phyloP scores from a whole-genome alignment of 2,113 vertebrate species.

The Rhinolophus sinicus region DNA sequence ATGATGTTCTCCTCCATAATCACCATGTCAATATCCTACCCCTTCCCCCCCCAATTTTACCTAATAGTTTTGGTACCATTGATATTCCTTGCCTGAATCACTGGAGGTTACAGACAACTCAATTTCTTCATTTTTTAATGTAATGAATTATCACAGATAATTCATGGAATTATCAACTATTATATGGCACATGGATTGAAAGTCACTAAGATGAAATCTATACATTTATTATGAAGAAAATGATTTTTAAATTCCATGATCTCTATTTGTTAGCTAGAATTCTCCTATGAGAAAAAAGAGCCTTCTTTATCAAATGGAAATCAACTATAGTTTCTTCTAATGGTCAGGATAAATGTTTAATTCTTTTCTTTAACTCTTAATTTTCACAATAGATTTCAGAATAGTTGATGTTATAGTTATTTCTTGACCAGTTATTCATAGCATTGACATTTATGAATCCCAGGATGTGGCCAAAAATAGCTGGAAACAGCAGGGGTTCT shows the following conservation, averaged over 20 bases:
- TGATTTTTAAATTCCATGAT: not conserved
- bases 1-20: not conserved
- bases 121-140: not conserved
- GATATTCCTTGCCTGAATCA: not conserved
- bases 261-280: not conserved
- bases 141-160: not conserved
- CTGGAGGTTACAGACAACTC: not conserved
- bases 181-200: not conserved
- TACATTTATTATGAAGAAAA: constrained; percentile 17
- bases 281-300: not conserved
- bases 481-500: not conserved
- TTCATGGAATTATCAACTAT: not conserved
- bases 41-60: not conserved
- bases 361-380: not conserved
- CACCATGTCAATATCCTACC: not conserved
- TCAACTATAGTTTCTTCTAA: not conserved
- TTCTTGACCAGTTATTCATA: not conserved
- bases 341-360: not conserved
- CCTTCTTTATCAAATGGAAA: not conserved
- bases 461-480: not conserved
- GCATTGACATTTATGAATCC: not conserved
- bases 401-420: not conserved
- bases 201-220: not conserved
- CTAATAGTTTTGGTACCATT: not conserved
- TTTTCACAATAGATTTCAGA: constrained; percentile 22